A percentile compares a stretch with the other conserved stretches of the same genome.
phyloP scores from a whole-genome alignment of 2,888 invertebrate genomes.

The Dusona sp. region DNA sequence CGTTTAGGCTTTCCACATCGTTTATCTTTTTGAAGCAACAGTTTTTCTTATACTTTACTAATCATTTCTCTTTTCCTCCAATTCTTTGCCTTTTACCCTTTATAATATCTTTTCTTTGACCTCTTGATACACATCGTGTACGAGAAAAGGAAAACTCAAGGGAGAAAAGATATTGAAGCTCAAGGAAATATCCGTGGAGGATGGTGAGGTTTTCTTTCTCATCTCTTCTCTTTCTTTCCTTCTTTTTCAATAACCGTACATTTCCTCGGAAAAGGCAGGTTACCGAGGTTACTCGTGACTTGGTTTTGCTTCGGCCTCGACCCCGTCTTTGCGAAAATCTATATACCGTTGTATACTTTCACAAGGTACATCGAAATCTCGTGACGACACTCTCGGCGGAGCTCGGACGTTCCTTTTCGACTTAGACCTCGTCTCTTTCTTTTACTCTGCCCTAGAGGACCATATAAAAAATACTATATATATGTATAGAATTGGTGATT shows the following conservation, averaged over 20 bases:
- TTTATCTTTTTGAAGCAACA: conserved; percentile 40
- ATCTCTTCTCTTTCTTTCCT: conserved; percentile 13
- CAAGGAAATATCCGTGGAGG: conserved; percentile 49
- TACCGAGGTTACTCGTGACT: conserved; percentile 38
- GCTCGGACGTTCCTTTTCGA: conserved; percentile 9
- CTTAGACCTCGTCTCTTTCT: conserved; percentile 4
- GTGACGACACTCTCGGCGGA: conserved; percentile 30
- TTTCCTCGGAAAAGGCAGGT: conserved; percentile 47
- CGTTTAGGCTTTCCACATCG: not conserved
- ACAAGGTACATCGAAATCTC: conserved; percentile 50
- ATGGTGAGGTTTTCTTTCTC: conserved; percentile 9
- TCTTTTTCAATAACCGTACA: conserved; percentile 33
- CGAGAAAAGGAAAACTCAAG: conserved; percentile 28
- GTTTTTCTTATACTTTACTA: conserved; percentile 45
- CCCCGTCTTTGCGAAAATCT: conserved; percentile 45
- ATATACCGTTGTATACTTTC: conserved; percentile 43
- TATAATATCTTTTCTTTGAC: conserved; percentile 15
- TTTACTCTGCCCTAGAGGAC: conserved; percentile 11
- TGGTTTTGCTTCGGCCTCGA: conserved; percentile 12
- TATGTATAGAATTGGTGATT: not conserved
- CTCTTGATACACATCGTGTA: conserved; percentile 36
- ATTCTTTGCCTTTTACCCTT: conserved; percentile 23
- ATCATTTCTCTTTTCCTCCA: conserved; percentile 34
- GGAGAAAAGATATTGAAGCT: conserved; percentile 47
- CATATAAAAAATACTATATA: conserved; percentile 12